Evolutionary conservation across 2,888 invertebrate species (phyloP).

Genomic region (Drosophila algonquin): DNA sequence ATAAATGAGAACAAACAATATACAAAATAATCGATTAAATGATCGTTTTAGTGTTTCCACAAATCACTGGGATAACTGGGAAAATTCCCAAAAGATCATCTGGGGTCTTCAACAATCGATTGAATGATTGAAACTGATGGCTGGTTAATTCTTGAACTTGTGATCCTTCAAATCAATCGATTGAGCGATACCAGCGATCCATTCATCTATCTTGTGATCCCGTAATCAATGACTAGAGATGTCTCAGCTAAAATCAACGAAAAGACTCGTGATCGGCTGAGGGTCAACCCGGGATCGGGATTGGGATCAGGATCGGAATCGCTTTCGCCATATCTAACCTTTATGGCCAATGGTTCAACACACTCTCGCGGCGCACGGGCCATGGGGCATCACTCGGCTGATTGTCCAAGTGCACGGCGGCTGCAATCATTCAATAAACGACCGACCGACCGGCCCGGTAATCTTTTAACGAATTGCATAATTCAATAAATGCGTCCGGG

Average conservation of each 20-base stretch:
- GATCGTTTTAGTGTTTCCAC: background rate
- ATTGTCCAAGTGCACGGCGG: background rate
- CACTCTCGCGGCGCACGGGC: background rate
- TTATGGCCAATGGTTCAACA: conserved; percentile 31
- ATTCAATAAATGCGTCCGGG: conserved; percentile 69
- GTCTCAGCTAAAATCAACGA: background rate
- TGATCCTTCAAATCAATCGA: background rate
- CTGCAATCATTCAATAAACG: conserved; percentile 75
- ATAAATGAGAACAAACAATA: too few species aligned
- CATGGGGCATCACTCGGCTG: background rate
- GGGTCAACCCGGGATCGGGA: background rate
- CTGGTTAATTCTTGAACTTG: background rate
- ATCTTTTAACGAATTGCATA: conserved; percentile 79
- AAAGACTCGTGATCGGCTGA: background rate
- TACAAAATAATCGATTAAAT: background rate
- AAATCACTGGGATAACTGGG: background rate
- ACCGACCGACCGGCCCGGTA: conserved; percentile 38
- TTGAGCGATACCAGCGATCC: too few species aligned
- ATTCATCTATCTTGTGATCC: background rate
- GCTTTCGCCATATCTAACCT: conserved; percentile 14
- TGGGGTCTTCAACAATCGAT: background rate
- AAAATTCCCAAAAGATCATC: background rate
- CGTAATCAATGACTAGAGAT: background rate
- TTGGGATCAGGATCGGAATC: background rate
- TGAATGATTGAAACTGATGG: conserved; percentile 1